phyloP scores from a whole-genome alignment of 2,113 vertebrate species.

The Chamaetylas fuelleborni region DNA sequence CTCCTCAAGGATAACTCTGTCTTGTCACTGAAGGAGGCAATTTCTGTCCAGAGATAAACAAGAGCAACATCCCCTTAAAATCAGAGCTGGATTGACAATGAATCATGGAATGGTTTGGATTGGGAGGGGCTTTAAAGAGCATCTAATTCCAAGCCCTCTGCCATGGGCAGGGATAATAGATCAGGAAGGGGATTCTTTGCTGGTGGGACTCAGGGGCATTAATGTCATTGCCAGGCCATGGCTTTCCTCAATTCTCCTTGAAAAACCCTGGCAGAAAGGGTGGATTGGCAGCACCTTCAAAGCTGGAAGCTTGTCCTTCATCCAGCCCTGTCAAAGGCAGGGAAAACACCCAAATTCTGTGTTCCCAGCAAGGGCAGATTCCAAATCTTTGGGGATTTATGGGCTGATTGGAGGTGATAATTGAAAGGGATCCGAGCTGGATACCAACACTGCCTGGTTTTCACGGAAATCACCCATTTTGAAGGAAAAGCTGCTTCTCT shows the following conservation, averaged over 20 bases:
- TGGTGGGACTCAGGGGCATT: neutral
- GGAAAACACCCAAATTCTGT: neutral
- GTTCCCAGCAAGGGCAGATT: neutral
- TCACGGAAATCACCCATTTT: neutral
- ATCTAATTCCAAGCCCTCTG: neutral
- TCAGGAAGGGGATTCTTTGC: neutral
- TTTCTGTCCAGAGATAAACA: neutral
- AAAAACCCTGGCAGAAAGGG: neutral
- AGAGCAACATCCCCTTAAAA: neutral
- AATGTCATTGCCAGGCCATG: neutral
- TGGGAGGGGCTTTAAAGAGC: neutral
- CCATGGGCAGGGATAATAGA: neutral
- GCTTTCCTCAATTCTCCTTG: neutral
- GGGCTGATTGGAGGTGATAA: neutral
- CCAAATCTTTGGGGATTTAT: neutral
- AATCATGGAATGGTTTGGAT: neutral
- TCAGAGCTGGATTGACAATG: neutral
- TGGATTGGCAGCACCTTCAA: neutral
- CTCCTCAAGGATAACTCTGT: neutral
- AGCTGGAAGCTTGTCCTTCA: neutral
- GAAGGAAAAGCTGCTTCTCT: neutral
- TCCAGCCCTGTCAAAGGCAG: neutral
- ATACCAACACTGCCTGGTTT: neutral
- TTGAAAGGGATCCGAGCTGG: neutral
- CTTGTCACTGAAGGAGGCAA: neutral